Conservation (phyloP, 1,140 invertebrate genomes). For the Drosophila varians region DNA sequence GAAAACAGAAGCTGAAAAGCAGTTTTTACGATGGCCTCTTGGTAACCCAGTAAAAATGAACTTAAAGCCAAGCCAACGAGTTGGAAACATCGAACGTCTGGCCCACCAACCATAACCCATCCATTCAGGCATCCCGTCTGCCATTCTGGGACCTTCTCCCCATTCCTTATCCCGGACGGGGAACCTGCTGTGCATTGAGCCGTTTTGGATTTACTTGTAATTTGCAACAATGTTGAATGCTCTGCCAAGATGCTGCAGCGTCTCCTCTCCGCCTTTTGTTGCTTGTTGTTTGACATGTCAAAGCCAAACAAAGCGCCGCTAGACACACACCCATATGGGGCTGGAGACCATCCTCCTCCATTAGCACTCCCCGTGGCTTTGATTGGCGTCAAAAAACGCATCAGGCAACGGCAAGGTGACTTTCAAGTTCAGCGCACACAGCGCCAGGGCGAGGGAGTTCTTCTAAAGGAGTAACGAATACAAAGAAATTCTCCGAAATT, state of each 20-base stretch:
- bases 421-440: slow-evolving; percentile 60
- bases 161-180: neutral
- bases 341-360: neutral
- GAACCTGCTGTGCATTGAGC: slow-evolving; percentile 64
- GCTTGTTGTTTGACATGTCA: slow-evolving; percentile 63
- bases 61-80: slow-evolving; percentile 68
- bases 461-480: neutral
- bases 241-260: slow-evolving; percentile 31
- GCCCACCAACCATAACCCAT: slow-evolving; percentile 42
- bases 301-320: slow-evolving; percentile 63
- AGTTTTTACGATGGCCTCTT: slow-evolving; percentile 62
- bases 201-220: slow-evolving; percentile 68
- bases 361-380: slow-evolving; percentile 45
- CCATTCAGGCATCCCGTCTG: slow-evolving; percentile 1
- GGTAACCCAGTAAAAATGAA: slow-evolving; percentile 56
- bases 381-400: slow-evolving; percentile 79
- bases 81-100: slow-evolving; percentile 73
- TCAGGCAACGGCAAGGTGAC: slow-evolving; percentile 67
- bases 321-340: slow-evolving; percentile 11
- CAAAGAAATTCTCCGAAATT: neutral
- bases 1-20: slow-evolving; percentile 23
- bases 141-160: neutral
- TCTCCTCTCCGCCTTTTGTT: slow-evolving; percentile 39
- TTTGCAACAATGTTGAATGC: slow-evolving; percentile 70
- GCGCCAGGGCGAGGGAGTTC: neutral